Conservation (phyloP, 2,797 vertebrate genomes). For the Apodemus agrarius region DNA sequence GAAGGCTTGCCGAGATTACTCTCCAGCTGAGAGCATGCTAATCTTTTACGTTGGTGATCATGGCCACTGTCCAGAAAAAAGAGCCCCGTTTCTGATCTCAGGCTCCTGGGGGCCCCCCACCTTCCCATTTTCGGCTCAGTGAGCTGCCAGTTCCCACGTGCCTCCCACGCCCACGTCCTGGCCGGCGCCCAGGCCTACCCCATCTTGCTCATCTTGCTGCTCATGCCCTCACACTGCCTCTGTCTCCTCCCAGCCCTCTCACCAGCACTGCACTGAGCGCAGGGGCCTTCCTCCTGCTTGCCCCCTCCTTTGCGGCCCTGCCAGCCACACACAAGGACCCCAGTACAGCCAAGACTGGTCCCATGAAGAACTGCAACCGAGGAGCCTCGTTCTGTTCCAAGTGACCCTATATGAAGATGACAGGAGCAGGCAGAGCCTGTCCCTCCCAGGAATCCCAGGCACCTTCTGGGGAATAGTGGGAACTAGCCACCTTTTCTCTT, state of each 20-base stretch:
- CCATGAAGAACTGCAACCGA: not conserved
- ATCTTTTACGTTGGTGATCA: not conserved
- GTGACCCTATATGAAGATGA: not conserved
- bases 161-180: not conserved
- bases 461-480: not conserved
- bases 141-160: not conserved
- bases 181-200: not conserved
- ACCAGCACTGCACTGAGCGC: constrained; percentile 4
- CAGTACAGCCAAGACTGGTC: not conserved
- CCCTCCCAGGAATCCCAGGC: not conserved
- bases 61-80: not conserved
- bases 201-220: accelerated
- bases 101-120: not conserved
- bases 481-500: not conserved
- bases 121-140: accelerated
- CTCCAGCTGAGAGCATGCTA: not conserved
- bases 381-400: not conserved
- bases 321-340: not conserved
- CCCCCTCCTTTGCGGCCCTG: not conserved
- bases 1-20: not conserved
- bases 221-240: not conserved
- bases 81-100: accelerated
- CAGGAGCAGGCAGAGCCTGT: not conserved
- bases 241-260: constrained; percentile 19
- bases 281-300: not conserved